Conservation (phyloP, 1,140 invertebrate genomes). For the Hyles euphorbiae region DNA sequence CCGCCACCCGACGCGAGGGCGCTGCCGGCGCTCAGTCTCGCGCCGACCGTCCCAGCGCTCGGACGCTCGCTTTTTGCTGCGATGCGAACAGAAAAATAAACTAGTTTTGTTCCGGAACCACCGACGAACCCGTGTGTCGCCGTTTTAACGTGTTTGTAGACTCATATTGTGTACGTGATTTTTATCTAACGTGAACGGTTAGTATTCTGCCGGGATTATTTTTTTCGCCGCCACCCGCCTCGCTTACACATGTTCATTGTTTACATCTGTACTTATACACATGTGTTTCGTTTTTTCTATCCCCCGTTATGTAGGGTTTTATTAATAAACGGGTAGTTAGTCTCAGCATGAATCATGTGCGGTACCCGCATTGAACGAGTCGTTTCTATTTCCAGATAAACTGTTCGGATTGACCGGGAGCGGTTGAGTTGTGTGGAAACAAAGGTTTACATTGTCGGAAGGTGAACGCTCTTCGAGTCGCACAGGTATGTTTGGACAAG, state of each 20-base stretch:
- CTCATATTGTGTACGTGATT: slow-evolving; percentile 54
- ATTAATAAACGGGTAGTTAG: slow-evolving; percentile 53
- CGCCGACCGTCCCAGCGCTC: slow-evolving; percentile 44
- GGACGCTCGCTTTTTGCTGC: slow-evolving; percentile 35
- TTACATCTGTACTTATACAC: slow-evolving; percentile 59
- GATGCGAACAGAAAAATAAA: slow-evolving; percentile 58
- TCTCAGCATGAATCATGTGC: slow-evolving; percentile 45
- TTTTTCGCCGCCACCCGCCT: slow-evolving; percentile 14
- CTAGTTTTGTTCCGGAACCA: slow-evolving; percentile 63
- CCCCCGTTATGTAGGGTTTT: slow-evolving; percentile 41
- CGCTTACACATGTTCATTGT: slow-evolving; percentile 48
- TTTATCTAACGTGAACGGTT: slow-evolving; percentile 52
- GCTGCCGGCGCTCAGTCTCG: slow-evolving; percentile 62
- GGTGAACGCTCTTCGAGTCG: slow-evolving; percentile 59
- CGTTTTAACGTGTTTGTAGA: slow-evolving; percentile 54
- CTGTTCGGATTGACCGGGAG: slow-evolving; percentile 63
- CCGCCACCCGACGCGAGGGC: slow-evolving; percentile 42
- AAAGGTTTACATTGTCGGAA: slow-evolving; percentile 63
- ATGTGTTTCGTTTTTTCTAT: slow-evolving; percentile 45
- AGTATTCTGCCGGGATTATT: slow-evolving; percentile 45
- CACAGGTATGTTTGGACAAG: slow-evolving; percentile 58
- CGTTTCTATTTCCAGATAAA: slow-evolving; percentile 73
- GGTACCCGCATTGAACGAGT: slow-evolving; percentile 53
- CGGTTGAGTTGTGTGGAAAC: slow-evolving; percentile 62
- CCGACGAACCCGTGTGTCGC: slow-evolving; percentile 41